Conservation (phyloP, 2,888 invertebrate species). For the Meghimatium bilineatum region DNA sequence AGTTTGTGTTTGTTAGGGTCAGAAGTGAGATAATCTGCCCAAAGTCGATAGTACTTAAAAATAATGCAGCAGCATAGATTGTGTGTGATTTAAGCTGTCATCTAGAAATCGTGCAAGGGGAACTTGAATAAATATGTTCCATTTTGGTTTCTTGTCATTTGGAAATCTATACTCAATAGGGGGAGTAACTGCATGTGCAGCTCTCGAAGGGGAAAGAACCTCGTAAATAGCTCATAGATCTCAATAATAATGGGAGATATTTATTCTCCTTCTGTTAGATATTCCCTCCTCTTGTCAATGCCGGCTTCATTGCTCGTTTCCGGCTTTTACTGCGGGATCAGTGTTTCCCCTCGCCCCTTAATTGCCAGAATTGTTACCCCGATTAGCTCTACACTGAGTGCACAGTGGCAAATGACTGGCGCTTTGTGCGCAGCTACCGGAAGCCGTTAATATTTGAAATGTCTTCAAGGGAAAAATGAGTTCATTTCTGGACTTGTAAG, state of each 20-base stretch:
- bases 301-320: conserved; percentile 15
- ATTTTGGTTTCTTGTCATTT: not conserved
- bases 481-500: not conserved
- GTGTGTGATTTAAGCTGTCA: not conserved
- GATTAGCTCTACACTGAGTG: not conserved
- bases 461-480: not conserved
- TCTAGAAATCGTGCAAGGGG: too few species aligned
- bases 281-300: conserved; percentile 16
- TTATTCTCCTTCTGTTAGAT: conserved; percentile 24
- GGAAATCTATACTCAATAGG: not conserved
- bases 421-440: conserved; percentile 1
- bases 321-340: conserved; percentile 24
- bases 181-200: not conserved
- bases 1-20: not conserved
- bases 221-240: not conserved
- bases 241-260: conserved; percentile 23
- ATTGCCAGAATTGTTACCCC: conserved; percentile 29
- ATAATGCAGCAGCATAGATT: not conserved
- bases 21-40: not conserved
- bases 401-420: not conserved
- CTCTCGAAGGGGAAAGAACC: not conserved
- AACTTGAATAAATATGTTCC: not conserved
- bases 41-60: not conserved
- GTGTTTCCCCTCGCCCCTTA: conserved; percentile 25
- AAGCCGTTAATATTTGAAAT: conserved; percentile 16